These are phyloP conservation scores for Drosophila persimilis DNA, from an alignment of 1,140 invertebrate genomes.

Conservation along the genomic window DNA sequence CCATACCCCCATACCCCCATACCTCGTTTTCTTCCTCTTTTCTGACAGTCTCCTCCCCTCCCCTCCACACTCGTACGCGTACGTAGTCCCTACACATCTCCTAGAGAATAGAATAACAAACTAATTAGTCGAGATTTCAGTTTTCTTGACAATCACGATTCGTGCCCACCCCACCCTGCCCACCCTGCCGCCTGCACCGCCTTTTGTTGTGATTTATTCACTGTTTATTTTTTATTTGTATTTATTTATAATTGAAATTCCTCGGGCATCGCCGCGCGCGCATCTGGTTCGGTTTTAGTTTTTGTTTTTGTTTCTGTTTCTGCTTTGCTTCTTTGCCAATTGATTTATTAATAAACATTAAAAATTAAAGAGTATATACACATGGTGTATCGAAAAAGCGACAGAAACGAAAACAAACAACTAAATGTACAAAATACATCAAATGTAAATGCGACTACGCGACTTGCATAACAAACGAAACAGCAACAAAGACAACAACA, in stretches of 20 bases:
- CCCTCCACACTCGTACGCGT: too few species aligned
- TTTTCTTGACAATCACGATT: constrained; percentile 51
- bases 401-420: constrained; percentile 1
- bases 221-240: constrained; percentile 41
- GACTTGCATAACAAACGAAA: constrained; percentile 49
- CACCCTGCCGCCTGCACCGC: too few species aligned
- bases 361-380: constrained; percentile 37
- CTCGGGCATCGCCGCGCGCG: constrained; percentile 9
- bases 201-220: constrained; percentile 43
- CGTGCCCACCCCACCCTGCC: not conserved
- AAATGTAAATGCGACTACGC: constrained; percentile 37
- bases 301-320: not conserved
- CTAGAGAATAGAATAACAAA: constrained; percentile 74
- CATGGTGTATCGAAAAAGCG: too few species aligned
- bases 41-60: constrained; percentile 5
- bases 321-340: constrained; percentile 21
- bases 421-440: not conserved
- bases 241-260: constrained; percentile 50
- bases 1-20: too few species aligned
- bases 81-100: constrained; percentile 29
- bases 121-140: constrained; percentile 75
- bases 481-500: constrained; percentile 9
- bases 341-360: constrained; percentile 57
- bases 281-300: too few species aligned
- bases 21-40: constrained; percentile 22